Evolutionary conservation across 2,113 vertebrate genomes (phyloP).

Genomic region (Misgurnus mizolepis): DNA sequence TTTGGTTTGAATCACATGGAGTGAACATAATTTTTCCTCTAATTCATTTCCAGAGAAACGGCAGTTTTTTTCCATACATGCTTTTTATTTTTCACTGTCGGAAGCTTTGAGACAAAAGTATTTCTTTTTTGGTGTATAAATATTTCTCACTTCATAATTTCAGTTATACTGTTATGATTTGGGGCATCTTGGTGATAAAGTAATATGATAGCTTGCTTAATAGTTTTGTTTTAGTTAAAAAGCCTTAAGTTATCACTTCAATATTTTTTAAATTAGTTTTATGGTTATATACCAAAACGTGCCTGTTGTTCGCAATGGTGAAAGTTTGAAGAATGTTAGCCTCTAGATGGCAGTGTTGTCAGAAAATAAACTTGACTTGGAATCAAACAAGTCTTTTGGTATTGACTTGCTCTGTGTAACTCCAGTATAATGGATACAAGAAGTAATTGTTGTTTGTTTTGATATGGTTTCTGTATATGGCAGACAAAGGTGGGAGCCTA

Average conservation of each 20-base stretch:
- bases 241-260: too few species aligned
- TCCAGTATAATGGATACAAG: not conserved
- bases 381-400: not conserved
- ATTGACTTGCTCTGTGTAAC: conserved; percentile 1
- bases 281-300: not conserved
- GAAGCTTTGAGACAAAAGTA: not conserved
- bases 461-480: not conserved
- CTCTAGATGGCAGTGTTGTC: conserved; percentile 69
- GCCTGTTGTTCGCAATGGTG: not conserved
- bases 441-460: not conserved
- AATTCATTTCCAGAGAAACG: not conserved
- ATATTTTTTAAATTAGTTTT: too few species aligned
- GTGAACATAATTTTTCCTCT: not conserved
- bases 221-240: too few species aligned
- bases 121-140: not conserved
- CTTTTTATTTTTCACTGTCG: not conserved
- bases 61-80: not conserved
- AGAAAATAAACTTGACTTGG: not conserved
- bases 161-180: too few species aligned
- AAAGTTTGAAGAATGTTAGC: not conserved
- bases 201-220: too few species aligned
- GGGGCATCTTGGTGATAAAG: too few species aligned
- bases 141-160: not conserved
- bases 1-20: conserved; percentile 13
- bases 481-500: not conserved